Evolutionary conservation across 2,888 invertebrate species (phyloP), one percentile per base, ranked within the genome.

Genomic region (Lithophane socia): DNA sequence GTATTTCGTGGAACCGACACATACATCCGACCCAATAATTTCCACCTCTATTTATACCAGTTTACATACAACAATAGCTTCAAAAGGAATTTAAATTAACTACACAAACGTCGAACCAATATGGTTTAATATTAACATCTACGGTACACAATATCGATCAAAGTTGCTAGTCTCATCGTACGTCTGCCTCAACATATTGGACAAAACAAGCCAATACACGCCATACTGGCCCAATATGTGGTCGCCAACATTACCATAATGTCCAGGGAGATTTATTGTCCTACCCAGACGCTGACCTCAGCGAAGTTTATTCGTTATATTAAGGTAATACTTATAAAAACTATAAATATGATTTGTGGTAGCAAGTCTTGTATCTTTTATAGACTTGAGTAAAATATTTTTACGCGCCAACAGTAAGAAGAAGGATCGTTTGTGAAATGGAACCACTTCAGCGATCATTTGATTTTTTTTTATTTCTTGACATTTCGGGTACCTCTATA

Each of bases 191-290:
- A 60, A 77, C 54, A 66, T 83, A 86, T 83, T 83, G 79, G 65
- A n/a, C 54, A 79, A 71, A 83, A 86, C 73, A 74, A 47, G 16
- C 79, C 77, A 77, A 77, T 80, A 79, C 68, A 71, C 21, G 64
- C 65, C 78, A 70, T 79, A 82, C 78, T 87, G 79, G 79, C 64
- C 66, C 89, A 65, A 86, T 88, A 87, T 84, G 82, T 88, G 84
- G 82, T 69, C 75, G 73, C 86, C 73, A 78, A 86, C 78, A 88
- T 87, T 88, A 80, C 82, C 87, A 87, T 87, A 88, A 87, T 82
- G 76, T 80, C 78, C 71, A 73, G 58, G 47, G 24, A 78, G 89
- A 88, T 87, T 86, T 88, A 87, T 87, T 82, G 82, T 78, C 58
- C 64, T 54, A 18, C 73, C 75, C 65, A 88, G 80, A 87, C 79